Conservation (phyloP, 2,113 vertebrate genomes). For the Cyprinodon brontotheroides region DNA sequence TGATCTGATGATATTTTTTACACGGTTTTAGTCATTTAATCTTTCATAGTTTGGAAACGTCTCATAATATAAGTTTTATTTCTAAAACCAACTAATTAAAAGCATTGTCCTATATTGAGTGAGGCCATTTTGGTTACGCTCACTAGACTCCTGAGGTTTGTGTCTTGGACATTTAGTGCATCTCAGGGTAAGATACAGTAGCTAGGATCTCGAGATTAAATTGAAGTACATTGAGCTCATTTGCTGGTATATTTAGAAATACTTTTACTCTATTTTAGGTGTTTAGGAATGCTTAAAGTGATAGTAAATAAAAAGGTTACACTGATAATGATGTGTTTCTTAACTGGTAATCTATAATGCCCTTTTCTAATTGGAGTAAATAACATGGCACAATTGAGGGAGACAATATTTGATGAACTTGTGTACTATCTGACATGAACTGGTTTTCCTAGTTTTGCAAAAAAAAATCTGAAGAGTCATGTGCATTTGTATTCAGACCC, state of each 20-base stretch:
- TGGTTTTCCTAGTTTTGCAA: not conserved
- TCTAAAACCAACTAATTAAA: slow-evolving; percentile 52
- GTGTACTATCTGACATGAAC: not conserved
- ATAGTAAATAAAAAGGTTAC: not conserved
- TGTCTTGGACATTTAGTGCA: slow-evolving; percentile 10
- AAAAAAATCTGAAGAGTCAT: not conserved
- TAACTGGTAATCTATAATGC: slow-evolving; percentile 43
- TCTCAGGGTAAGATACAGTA: slow-evolving; percentile 24
- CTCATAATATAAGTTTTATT: slow-evolving; percentile 54
- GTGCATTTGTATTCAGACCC: not conserved
- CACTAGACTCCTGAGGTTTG: slow-evolving; percentile 12
- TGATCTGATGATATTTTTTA: slow-evolving; percentile 67
- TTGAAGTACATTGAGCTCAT: not conserved
- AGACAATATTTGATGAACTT: slow-evolving; percentile 39
- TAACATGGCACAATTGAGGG: slow-evolving; percentile 35
- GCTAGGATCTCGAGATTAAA: not conserved
- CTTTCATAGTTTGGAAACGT: slow-evolving; percentile 52
- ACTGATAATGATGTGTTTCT: slow-evolving; percentile 41
- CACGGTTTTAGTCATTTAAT: slow-evolving; percentile 57
- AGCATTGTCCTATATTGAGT: slow-evolving; percentile 39
- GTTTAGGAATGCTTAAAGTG: slow-evolving; percentile 7
- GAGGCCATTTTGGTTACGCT: slow-evolving; percentile 29
- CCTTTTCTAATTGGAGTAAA: slow-evolving; percentile 31
- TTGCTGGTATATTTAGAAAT: not conserved
- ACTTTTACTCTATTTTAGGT: slow-evolving; percentile 6